A percentile compares a stretch with the other conserved stretches of the same genome.
Conservation (phyloP, 2,797 vertebrate species). For the Crax fasciolata region DNA sequence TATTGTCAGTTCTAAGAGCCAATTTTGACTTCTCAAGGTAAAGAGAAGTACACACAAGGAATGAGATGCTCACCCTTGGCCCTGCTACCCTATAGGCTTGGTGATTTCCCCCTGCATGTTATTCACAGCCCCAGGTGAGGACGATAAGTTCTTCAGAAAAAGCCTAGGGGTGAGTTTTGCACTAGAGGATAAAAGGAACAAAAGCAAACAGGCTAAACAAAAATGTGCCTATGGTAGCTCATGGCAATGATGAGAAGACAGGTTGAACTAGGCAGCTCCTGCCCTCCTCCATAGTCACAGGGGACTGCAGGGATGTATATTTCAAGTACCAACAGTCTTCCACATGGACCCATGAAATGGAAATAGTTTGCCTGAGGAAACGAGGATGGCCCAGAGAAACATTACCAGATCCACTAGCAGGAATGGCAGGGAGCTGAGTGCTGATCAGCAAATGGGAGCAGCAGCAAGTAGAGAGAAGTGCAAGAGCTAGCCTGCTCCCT, state of each 20-base stretch:
- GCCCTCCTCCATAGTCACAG: neutral
- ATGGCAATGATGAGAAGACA: neutral
- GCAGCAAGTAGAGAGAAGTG: neutral
- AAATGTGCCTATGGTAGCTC: neutral
- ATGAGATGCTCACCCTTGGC: neutral
- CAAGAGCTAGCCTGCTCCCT: rapidly evolving
- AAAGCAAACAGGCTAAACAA: neutral
- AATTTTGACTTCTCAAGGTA: neutral
- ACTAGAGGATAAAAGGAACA: neutral
- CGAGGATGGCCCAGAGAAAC: neutral
- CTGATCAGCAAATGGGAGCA: neutral
- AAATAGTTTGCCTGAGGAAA: neutral
- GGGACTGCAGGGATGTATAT: rapidly evolving
- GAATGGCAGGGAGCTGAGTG: neutral
- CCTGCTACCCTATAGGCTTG: rapidly evolving
- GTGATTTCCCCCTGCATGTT: neutral
- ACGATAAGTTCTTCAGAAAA: neutral
- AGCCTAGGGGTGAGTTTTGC: neutral
- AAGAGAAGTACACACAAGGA: neutral
- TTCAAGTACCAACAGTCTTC: neutral
- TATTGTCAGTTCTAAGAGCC: neutral
- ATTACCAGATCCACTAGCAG: neutral
- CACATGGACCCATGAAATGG: neutral
- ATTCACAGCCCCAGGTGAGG: neutral
- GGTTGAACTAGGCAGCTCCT: rapidly evolving